These are phyloP conservation scores for Endotricha flammealis DNA, from an alignment of 2,888 invertebrate genomes.

Conservation along the genomic window DNA sequence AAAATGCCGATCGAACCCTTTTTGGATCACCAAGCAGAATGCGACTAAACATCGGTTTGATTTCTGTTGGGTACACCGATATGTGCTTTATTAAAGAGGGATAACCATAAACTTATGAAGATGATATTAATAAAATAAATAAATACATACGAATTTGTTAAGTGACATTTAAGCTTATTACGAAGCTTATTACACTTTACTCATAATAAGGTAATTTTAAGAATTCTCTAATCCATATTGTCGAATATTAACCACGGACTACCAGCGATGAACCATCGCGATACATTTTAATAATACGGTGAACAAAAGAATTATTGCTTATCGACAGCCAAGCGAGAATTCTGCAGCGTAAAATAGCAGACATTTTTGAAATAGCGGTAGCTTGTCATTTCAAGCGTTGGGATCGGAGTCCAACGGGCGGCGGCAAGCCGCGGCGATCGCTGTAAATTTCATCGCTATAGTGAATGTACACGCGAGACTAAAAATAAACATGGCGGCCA, in stretches of 20 bases:
- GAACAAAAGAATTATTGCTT: slow-evolving; percentile 61
- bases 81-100: slow-evolving; percentile 7
- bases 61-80: slow-evolving; percentile 7
- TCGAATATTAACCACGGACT: no score
- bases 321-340: slow-evolving; percentile 50
- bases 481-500: slow-evolving; percentile 69
- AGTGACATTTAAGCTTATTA: no score
- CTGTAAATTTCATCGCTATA: slow-evolving; percentile 70
- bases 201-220: no score
- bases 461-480: slow-evolving; percentile 65
- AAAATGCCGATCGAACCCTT: slow-evolving; percentile 25
- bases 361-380: slow-evolving; percentile 68
- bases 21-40: slow-evolving; percentile 11
- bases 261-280: no score
- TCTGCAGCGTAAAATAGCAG: slow-evolving; percentile 62
- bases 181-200: no score
- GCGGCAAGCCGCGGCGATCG: slow-evolving; percentile 46
- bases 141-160: no score
- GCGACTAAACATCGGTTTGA: slow-evolving; percentile 8
- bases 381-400: slow-evolving; percentile 62
- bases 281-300: slow-evolving; percentile 35
- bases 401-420: slow-evolving; percentile 54
- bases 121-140: no score
- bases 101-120: no score
- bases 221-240: no score